Percentiles rank a stretch among this genome's conserved stretches.
phyloP scores from a whole-genome alignment of 2,797 vertebrate species.

The Pseudocheirus occidentalis region DNA sequence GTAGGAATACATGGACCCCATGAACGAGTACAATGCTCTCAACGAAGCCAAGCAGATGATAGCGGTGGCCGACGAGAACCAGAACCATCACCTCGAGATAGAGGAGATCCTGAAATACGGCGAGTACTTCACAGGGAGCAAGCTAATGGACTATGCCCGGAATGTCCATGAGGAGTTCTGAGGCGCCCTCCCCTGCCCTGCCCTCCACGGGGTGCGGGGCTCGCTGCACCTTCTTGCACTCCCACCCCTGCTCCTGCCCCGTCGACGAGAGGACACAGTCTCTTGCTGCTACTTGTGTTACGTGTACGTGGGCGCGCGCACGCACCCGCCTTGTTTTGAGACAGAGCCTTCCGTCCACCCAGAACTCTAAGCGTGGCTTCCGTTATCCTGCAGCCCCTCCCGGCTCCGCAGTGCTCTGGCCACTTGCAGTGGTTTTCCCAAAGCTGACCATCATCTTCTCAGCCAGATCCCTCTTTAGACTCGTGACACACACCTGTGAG shows the following conservation, averaged over 20 bases:
- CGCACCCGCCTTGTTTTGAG: not conserved
- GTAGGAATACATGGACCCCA: slow-evolving; percentile 97
- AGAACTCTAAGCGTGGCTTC: not conserved
- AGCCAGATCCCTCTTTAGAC: not conserved
- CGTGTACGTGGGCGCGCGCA: not conserved
- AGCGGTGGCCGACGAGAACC: slow-evolving; percentile 97
- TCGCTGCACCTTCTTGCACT: slow-evolving; percentile 53
- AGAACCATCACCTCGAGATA: slow-evolving; percentile 93
- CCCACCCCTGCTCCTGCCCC: not conserved
- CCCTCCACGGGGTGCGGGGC: not conserved
- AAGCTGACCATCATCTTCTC: not conserved
- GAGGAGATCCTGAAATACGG: slow-evolving; percentile 99
- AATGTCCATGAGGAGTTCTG: slow-evolving; percentile 99
- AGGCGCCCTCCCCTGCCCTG: not conserved
- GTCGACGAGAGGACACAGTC: not conserved
- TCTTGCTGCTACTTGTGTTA: slow-evolving; percentile 74
- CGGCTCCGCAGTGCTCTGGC: not conserved
- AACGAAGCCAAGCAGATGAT: slow-evolving; percentile 99
- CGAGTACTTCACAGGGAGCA: slow-evolving; percentile 99
- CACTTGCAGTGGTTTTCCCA: not conserved
- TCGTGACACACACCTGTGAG: not conserved
- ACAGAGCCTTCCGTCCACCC: not conserved
- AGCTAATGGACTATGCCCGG: slow-evolving; percentile 97
- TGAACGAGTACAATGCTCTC: slow-evolving; percentile 97
- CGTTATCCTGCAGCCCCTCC: not conserved